Evolutionary conservation across 1,140 invertebrate genomes (phyloP), one percentile per base, ranked within the genome.

Genomic region (Telenomus remus): DNA sequence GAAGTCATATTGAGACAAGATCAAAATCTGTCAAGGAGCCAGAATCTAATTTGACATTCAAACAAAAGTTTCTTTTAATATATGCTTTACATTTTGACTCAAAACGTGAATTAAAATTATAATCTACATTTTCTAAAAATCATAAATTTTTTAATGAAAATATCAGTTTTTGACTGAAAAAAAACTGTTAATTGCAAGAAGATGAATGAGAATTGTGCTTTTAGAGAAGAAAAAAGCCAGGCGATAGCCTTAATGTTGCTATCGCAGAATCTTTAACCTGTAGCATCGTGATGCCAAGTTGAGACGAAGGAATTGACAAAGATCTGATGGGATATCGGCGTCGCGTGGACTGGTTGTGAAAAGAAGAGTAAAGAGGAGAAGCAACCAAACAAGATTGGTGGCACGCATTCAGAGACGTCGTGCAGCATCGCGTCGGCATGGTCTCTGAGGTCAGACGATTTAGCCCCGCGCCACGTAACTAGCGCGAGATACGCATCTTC

Each of bases 381-480:
- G 13, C 49, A 42, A 57, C 49, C 43, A n/a, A 43, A 27, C 60
- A 49, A 35, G 46, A 59, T 70, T 69, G 76, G 69, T 78, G 69
- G 65, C 64, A 78, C 19, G 19, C 75, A 78, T 78, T 78, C 54
- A 69, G 53, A 59, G 64, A 65, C 55, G 49, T 72, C 57, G 70
- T 57, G 11, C 56, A 74, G 51, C 76, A 68, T 74, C 71, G 59
- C 59, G 68, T 63, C 66, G 64, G 73, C 65, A 79, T 57, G 57
- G 68, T 27, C 19, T 63, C 63, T 71, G 53, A 73, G 77, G 81
- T 83, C 80, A 84, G 81, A 82, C 81, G 79, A 83, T 84, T 84
- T 83, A 81, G 80, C 79, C 82, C 70, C 80, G 76, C 70, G 82
- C 81, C 81, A 84, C 82, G 82, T 83, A 84, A 79, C 68, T 46